Evolutionary conservation across 2,113 vertebrate genomes (phyloP).

Genomic region (Heliornis fulica): DNA sequence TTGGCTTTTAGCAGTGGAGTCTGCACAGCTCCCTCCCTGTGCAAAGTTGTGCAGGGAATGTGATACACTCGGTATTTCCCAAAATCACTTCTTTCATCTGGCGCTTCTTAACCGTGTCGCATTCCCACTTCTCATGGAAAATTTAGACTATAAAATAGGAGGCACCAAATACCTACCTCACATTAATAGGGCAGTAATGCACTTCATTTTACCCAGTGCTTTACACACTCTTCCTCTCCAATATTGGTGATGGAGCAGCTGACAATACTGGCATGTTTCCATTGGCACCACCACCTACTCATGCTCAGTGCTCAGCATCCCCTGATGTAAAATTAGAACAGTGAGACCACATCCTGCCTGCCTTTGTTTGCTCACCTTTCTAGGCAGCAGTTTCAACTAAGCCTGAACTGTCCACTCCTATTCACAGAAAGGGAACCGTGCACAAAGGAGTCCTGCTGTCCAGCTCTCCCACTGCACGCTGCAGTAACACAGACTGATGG

Average conservation of each 20-base stretch:
- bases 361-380: not conserved
- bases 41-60: not conserved
- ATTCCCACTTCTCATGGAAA: not conserved
- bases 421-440: not conserved
- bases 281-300: not conserved
- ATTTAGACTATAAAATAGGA: not conserved
- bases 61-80: not conserved
- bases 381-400: not conserved
- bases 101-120: not conserved
- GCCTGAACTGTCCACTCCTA: not conserved
- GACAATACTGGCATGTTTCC: not conserved
- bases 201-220: not conserved
- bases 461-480: not conserved
- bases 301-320: not conserved
- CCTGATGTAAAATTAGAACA: not conserved
- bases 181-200: not conserved
- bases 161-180: not conserved
- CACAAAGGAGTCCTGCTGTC: not conserved
- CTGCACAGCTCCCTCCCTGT: not conserved
- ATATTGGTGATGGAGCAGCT: not conserved
- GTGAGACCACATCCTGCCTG: not conserved
- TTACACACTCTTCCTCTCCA: not conserved
- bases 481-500: not conserved
- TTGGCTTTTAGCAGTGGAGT: not conserved
- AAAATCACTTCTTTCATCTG: not conserved